Percentiles rank a stretch among this genome's conserved stretches.
Conservation (phyloP, 1,140 invertebrate species). For the Zaprionus camerounensis region DNA sequence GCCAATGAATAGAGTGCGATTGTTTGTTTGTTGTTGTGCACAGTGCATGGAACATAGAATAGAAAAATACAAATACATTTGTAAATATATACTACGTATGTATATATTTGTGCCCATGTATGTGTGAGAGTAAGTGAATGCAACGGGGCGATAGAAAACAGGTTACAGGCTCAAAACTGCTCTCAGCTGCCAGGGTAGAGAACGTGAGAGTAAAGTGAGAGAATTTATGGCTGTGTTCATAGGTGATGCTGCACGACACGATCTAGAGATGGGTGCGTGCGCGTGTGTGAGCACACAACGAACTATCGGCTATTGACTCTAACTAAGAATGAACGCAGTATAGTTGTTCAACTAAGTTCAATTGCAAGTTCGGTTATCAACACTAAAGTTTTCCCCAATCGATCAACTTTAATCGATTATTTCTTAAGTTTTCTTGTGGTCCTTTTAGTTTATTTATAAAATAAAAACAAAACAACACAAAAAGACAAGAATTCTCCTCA, state of each 20-base stretch:
- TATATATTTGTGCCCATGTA: conserved; percentile 12
- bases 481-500: not conserved
- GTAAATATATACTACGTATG: not conserved
- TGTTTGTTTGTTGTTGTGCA: conserved; percentile 29
- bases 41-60: conserved; percentile 33
- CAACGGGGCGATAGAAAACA: conserved; percentile 63
- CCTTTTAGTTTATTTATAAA: no score
- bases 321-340: not conserved
- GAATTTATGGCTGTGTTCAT: conserved; percentile 55
- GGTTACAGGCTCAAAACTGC: conserved; percentile 45
- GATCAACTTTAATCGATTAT: no score
- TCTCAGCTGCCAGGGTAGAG: conserved; percentile 8
- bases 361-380: no score
- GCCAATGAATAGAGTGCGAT: conserved; percentile 64
- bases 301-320: not conserved
- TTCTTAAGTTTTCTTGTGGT: no score
- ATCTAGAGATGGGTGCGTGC: not conserved
- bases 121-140: conserved; percentile 30
- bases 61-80: not conserved
- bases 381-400: no score
- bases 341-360: no score
- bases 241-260: conserved; percentile 4
- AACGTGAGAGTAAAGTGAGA: conserved; percentile 15
- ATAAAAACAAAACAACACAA: not conserved
- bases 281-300: not conserved